A percentile compares a stretch with the other conserved stretches of the same genome.
phyloP scores from a whole-genome alignment of 1,140 invertebrate species.

The Alviniconcha marisindica region DNA sequence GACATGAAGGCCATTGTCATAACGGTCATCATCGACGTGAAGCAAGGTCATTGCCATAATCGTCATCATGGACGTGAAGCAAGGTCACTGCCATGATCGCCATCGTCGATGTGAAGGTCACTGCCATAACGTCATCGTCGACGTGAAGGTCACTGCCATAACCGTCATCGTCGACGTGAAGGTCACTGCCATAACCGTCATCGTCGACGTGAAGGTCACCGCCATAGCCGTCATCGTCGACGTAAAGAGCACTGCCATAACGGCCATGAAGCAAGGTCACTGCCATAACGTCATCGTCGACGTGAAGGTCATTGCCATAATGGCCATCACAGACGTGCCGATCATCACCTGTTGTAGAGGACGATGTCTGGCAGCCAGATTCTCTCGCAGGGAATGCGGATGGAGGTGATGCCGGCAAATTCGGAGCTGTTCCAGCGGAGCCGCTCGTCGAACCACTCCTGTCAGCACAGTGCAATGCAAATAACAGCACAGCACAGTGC shows the following conservation, averaged over 20 bases:
- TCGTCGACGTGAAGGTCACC: neutral
- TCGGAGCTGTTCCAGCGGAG: conserved; percentile 78
- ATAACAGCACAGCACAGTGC: neutral
- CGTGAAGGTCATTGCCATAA: neutral
- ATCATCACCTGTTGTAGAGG: conserved; percentile 79
- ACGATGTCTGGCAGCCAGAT: conserved; percentile 81
- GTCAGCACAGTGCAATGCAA: conserved; percentile 38
- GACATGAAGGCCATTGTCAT: too few species aligned
- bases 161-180: neutral
- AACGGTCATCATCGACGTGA: too few species aligned
- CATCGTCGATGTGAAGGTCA: too few species aligned
- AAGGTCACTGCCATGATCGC: too few species aligned
- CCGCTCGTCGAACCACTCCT: conserved; percentile 80
- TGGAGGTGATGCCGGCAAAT: conserved; percentile 76
- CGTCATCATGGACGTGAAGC: too few species aligned
- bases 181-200: too few species aligned
- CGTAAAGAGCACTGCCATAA: neutral
- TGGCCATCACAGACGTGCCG: neutral
- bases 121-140: too few species aligned
- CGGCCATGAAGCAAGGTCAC: too few species aligned
- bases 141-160: neutral
- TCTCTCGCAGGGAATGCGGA: conserved; percentile 78
- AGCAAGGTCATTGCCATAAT: too few species aligned
- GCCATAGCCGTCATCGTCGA: neutral
- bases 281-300: neutral